These are phyloP conservation scores for Acanthosepion lycidas DNA, from an alignment of 2,888 invertebrate species.

Conservation along the genomic window DNA sequence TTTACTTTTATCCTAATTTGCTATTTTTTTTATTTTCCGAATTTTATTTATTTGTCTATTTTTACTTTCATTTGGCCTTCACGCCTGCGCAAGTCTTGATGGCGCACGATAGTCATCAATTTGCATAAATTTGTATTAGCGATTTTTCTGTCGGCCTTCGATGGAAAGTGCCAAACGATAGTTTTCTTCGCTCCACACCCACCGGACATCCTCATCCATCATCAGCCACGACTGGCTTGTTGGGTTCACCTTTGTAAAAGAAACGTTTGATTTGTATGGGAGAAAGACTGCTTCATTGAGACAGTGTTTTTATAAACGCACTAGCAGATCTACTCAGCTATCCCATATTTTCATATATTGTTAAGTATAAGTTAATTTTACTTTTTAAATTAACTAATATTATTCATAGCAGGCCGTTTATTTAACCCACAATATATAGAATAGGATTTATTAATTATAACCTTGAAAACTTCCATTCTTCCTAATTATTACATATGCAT, in stretches of 20 bases:
- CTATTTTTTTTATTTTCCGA: not conserved
- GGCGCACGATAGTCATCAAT: not conserved
- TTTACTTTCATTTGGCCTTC: not conserved
- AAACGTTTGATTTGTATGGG: not conserved
- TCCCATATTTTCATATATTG: not conserved
- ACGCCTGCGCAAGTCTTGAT: not conserved
- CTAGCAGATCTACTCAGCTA: not conserved
- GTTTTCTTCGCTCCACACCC: not conserved
- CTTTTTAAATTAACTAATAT: too few species aligned
- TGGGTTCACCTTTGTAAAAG: not conserved
- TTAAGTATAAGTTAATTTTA: too few species aligned
- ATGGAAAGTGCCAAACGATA: not conserved
- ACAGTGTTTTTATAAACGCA: not conserved
- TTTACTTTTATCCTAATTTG: not conserved
- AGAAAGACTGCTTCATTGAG: not conserved
- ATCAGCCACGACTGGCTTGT: not conserved
- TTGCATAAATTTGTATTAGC: conserved; percentile 33
- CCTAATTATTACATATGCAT: too few species aligned
- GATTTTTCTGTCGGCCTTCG: not conserved
- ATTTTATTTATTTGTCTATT: not conserved
- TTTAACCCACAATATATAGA: too few species aligned
- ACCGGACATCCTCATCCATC: not conserved
- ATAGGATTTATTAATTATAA: too few species aligned
- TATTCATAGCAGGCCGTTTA: too few species aligned
- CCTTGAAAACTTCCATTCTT: too few species aligned